These are phyloP conservation scores for Ormyrus rosae DNA, from an alignment of 2,888 invertebrate species.

Conservation along the genomic window DNA sequence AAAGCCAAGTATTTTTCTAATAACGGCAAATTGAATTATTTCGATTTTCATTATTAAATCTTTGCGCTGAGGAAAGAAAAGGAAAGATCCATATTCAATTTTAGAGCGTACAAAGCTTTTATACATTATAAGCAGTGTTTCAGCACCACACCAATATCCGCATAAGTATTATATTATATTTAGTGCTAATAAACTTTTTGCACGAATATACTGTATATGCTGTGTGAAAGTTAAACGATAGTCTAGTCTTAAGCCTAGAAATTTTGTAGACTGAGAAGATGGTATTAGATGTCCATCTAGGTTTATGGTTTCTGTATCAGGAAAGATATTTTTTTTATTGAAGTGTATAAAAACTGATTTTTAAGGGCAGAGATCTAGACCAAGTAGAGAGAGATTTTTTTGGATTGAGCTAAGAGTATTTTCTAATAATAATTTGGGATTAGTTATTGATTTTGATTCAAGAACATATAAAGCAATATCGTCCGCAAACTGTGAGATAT, in stretches of 20 bases:
- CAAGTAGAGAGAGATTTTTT: background rate
- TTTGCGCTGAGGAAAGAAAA: constrained; percentile 11
- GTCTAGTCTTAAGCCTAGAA: constrained; percentile 13
- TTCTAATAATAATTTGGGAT: background rate
- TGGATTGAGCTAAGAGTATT: background rate
- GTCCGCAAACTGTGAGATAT: constrained; percentile 20
- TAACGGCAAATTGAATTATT: constrained; percentile 12
- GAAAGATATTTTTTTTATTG: constrained; percentile 18
- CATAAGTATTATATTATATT: constrained; percentile 34
- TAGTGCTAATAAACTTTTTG: background rate
- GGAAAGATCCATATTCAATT: constrained; percentile 34
- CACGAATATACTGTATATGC: background rate
- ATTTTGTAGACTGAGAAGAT: too few relatives aligned
- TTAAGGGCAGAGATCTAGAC: background rate
- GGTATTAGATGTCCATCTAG: too few relatives aligned
- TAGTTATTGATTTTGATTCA: too few relatives aligned
- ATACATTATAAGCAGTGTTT: background rate
- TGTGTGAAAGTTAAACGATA: background rate
- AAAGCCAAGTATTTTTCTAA: background rate
- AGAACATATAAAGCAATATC: constrained; percentile 35
- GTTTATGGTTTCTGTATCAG: constrained; percentile 4
- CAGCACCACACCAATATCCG: constrained; percentile 13
- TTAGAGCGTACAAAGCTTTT: constrained; percentile 34
- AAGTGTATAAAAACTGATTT: constrained; percentile 23
- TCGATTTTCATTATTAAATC: background rate